A percentile compares a stretch with the other conserved stretches of the same genome.
phyloP scores from a whole-genome alignment of 2,113 vertebrate genomes.

The Tricholaema leucomelas region DNA sequence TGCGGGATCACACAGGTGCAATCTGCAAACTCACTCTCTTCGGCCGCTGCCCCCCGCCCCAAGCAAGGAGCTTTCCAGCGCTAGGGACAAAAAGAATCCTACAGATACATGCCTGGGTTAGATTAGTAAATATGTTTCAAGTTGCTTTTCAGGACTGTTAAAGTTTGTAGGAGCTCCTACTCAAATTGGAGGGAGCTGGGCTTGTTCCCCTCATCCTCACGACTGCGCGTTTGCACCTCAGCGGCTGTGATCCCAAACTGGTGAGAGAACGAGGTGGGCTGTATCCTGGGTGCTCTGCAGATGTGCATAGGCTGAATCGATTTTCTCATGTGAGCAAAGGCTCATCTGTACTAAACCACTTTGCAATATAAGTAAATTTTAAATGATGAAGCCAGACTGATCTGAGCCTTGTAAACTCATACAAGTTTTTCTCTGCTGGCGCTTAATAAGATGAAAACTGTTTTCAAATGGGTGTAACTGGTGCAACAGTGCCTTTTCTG shows the following conservation, averaged over 20 bases:
- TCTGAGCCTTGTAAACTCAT: not conserved
- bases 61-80: not conserved
- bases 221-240: not conserved
- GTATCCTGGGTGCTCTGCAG: too few species aligned
- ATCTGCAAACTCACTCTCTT: not conserved
- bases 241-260: not conserved
- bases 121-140: not conserved
- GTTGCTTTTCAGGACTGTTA: not conserved
- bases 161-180: not conserved
- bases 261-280: not conserved
- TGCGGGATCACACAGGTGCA: not conserved
- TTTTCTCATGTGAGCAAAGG: not conserved
- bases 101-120: not conserved
- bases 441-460: not conserved
- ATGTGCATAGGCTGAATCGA: not conserved
- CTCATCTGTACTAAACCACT: not conserved
- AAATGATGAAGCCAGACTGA: not conserved
- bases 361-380: not conserved
- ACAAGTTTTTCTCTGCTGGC: not conserved
- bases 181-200: not conserved
- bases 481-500: not conserved
- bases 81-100: not conserved
- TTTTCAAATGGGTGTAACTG: not conserved
- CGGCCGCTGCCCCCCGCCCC: fast-evolving
- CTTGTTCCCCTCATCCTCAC: not conserved